Evolutionary conservation across 1,140 invertebrate genomes (phyloP).

Genomic region (Sesamia nonagrioides): DNA sequence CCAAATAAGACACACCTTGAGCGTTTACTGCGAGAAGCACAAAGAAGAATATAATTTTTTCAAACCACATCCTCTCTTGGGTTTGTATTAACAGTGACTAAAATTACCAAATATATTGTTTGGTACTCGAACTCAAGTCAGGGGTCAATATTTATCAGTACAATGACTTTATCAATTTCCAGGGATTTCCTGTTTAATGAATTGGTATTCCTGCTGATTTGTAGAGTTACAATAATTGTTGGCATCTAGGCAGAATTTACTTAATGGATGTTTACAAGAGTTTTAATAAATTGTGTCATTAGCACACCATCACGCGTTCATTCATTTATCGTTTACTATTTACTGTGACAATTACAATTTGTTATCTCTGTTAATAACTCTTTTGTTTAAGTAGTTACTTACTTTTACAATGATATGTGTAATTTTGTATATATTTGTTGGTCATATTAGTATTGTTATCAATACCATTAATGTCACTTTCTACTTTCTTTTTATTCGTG

Average conservation of each 20-base stretch:
- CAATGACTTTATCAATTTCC: conserved; percentile 23
- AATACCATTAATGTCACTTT: no score
- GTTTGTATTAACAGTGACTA: neutral
- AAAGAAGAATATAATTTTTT: conserved; percentile 2
- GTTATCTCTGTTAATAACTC: neutral
- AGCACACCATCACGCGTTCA: neutral
- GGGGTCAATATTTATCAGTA: conserved; percentile 31
- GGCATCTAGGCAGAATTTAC: neutral
- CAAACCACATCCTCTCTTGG: conserved; percentile 4
- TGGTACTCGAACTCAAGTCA: neutral
- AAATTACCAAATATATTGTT: conserved; percentile 10
- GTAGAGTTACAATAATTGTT: neutral
- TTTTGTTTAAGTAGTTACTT: neutral
- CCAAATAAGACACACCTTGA: neutral
- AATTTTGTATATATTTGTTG: no score
- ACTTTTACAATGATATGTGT: neutral
- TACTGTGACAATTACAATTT: neutral
- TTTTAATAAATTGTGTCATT: neutral
- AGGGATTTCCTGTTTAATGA: conserved; percentile 18
- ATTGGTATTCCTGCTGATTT: neutral
- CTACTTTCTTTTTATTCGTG: no score
- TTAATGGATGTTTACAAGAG: neutral
- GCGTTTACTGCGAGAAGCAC: neutral
- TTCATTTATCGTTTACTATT: neutral
- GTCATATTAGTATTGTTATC: no score